These are phyloP conservation scores for Stenodera caucasica DNA, from an alignment of 2,888 invertebrate species.

Conservation along the genomic window DNA sequence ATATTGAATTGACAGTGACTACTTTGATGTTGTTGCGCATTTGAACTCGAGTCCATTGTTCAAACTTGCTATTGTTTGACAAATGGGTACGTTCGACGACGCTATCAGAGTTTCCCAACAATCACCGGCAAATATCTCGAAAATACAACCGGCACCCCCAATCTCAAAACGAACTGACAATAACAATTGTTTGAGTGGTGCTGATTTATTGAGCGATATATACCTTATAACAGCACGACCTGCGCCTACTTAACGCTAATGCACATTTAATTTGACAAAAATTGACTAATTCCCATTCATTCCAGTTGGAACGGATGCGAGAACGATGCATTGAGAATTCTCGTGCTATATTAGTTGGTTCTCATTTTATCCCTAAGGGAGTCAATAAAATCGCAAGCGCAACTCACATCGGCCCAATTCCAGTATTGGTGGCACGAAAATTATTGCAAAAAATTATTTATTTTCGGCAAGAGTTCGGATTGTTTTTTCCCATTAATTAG, in stretches of 20 bases:
- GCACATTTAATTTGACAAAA: conserved; percentile 55
- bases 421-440: no score
- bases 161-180: no score
- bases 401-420: conserved; percentile 33
- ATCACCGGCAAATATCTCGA: no score
- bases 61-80: conserved; percentile 48
- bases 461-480: neutral
- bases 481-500: neutral
- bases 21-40: conserved; percentile 55
- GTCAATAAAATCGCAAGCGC: conserved; percentile 42
- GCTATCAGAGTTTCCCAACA: conserved; percentile 31
- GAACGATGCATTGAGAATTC: conserved; percentile 42
- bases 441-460: conserved; percentile 22
- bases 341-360: conserved; percentile 47
- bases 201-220: conserved; percentile 18
- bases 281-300: conserved; percentile 55
- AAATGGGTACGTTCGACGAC: conserved; percentile 25
- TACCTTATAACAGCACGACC: conserved; percentile 12
- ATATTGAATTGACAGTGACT: conserved; percentile 49
- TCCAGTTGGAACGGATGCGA: conserved; percentile 44
- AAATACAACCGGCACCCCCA: no score
- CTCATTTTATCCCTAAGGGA: conserved; percentile 40
- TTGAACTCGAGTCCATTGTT: conserved; percentile 49
- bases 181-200: conserved; percentile 20
- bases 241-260: conserved; percentile 46